phyloP scores from a whole-genome alignment of 2,888 invertebrate genomes.

The Mythimna loreyi region DNA sequence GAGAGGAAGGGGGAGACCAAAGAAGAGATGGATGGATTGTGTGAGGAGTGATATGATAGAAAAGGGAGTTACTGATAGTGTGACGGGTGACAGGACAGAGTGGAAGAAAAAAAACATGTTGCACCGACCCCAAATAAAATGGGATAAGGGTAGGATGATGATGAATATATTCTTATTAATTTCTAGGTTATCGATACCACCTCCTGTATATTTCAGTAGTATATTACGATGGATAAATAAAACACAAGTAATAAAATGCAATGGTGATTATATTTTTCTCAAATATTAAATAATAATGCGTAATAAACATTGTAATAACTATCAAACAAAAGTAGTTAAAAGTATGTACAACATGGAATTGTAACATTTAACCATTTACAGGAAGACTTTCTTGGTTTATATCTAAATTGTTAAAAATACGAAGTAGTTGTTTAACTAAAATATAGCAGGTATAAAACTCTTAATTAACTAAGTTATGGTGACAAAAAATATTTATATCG shows the following conservation, averaged over 20 bases:
- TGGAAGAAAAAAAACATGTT: too few relatives aligned
- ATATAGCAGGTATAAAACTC: constrained; percentile 30
- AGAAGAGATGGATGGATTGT: too few relatives aligned
- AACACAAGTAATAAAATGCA: constrained; percentile 82
- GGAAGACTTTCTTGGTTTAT: constrained; percentile 41
- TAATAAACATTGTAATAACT: constrained; percentile 83
- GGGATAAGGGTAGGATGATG: too few relatives aligned
- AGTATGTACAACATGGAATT: constrained; percentile 84
- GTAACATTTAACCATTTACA: constrained; percentile 60
- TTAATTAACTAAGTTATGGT: constrained; percentile 18
- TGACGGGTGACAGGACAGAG: too few relatives aligned
- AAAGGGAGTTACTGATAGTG: too few relatives aligned
- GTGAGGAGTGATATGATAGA: too few relatives aligned
- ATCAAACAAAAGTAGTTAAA: constrained; percentile 81
- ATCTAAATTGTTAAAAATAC: constrained; percentile 29
- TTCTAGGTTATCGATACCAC: neutral
- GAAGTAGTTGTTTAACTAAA: constrained; percentile 12
- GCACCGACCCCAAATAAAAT: too few relatives aligned
- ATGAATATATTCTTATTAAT: too few relatives aligned
- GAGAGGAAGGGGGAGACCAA: too few relatives aligned
- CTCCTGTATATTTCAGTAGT: neutral
- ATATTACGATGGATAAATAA: constrained; percentile 62
- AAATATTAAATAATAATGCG: constrained; percentile 86
- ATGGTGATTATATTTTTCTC: constrained; percentile 88
- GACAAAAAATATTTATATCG: constrained; percentile 4